These are phyloP conservation scores for Pseudorasbora parva DNA, from an alignment of 2,113 vertebrate genomes.

Conservation along the genomic window DNA sequence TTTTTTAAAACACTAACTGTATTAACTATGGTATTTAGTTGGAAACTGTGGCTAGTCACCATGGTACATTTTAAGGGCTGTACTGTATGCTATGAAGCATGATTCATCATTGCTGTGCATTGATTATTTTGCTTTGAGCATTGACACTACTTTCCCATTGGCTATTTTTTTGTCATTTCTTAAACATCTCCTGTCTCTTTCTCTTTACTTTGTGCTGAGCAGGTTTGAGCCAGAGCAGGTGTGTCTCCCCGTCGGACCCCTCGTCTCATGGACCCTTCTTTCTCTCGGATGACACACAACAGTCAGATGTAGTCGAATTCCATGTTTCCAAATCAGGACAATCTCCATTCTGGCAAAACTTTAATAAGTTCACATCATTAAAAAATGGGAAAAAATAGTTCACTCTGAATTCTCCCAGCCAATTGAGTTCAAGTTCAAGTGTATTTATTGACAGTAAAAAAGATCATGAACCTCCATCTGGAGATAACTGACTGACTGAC, in stretches of 20 bases:
- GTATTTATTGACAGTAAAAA: not conserved
- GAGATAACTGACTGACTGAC: conserved; percentile 24
- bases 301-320: conserved; percentile 22
- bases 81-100: conserved; percentile 33
- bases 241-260: conserved; percentile 18
- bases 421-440: not conserved
- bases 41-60: not conserved
- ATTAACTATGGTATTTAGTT: not conserved
- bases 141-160: not conserved
- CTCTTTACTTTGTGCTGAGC: conserved; percentile 23
- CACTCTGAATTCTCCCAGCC: not conserved
- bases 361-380: conserved; percentile 37
- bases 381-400: conserved; percentile 33
- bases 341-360: conserved; percentile 48
- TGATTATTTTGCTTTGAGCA: conserved; percentile 9
- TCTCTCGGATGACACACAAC: conserved; percentile 14
- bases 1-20: not conserved
- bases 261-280: conserved; percentile 7
- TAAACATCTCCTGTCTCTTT: conserved; percentile 12
- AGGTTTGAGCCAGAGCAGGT: conserved; percentile 52
- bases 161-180: not conserved
- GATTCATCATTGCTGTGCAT: conserved; percentile 31
- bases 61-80: conserved; percentile 21
- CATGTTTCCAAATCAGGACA: conserved; percentile 36
- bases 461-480: not conserved